Percentiles rank a stretch among this genome's conserved stretches.
These are phyloP conservation scores for Eumacrocentrus americanus DNA, from an alignment of 2,888 invertebrate genomes.

Conservation along the genomic window DNA sequence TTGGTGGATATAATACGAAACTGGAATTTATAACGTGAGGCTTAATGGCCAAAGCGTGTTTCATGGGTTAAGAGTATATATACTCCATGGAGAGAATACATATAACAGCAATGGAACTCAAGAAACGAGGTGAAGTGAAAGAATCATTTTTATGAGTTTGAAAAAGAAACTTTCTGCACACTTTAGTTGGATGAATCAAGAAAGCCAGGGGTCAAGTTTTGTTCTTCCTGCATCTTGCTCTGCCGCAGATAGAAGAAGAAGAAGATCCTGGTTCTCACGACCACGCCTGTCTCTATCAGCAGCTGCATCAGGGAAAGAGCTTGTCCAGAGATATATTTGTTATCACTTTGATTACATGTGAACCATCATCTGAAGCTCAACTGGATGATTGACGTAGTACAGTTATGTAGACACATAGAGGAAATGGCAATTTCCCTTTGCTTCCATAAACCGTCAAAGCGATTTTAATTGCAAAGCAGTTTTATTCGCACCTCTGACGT, in stretches of 20 bases:
- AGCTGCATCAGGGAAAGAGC: constrained; percentile 28
- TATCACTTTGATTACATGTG: not conserved
- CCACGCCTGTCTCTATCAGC: constrained; percentile 53
- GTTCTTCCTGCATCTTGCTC: no score
- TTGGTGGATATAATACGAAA: constrained; percentile 30
- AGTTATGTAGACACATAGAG: not conserved
- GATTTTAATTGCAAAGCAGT: constrained; percentile 29
- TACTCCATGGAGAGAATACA: constrained; percentile 15
- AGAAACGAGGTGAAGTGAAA: not conserved
- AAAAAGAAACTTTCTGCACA: constrained; percentile 26
- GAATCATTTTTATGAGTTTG: constrained; percentile 9
- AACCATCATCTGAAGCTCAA: not conserved
- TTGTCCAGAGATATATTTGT: not conserved
- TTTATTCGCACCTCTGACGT: constrained; percentile 29
- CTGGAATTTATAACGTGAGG: constrained; percentile 39
- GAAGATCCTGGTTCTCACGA: constrained; percentile 57
- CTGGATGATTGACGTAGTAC: constrained; percentile 11
- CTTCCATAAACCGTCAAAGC: constrained; percentile 19
- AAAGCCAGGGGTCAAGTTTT: no score
- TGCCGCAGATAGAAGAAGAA: constrained; percentile 49
- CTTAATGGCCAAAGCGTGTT: constrained; percentile 42
- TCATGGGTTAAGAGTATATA: constrained; percentile 32
- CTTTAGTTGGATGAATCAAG: constrained; percentile 25
- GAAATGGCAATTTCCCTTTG: constrained; percentile 21
- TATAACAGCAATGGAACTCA: not conserved